Base-by-base conservation (phyloP, 2,113 vertebrate species). In the Dicentrarchus labrax region DNA sequence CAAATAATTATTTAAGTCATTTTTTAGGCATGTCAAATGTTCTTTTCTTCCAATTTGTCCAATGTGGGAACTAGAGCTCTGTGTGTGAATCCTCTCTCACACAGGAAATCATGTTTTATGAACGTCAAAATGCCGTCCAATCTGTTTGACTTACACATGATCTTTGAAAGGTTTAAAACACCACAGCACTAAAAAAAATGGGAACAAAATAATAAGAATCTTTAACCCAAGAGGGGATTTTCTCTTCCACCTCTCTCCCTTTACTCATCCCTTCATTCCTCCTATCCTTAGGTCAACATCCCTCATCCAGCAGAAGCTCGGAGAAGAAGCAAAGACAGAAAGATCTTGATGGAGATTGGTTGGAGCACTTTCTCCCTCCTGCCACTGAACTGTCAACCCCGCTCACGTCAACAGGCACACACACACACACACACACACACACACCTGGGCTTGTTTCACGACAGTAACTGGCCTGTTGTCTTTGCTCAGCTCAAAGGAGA, bases 321-420 rank as follows among this genome's bases (percentile, higher is more conserved):
- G 19, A 54, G 72, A 10, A 65, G 47, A 50, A 19, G 57, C 61
- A 43, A 24, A 61, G 30, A 64, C 24, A 56, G 12, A 43, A 30
- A 22, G 45, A 69, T 39, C 62, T 39, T 82, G 79, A 86, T 61
- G 54, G 56, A 78, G 57, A 91, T 94, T 45, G 38, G 83, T 88
- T 72, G 8, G 75, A 80, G 60, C 85, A 90, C 82, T 82, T 81
- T 24, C 78, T 74, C 74, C 76, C n/a, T 38, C 80, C 39, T 80
- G 76, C 74, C 76, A 72, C 56, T 72, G 62, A 70, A 54, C 71
- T 64, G 79, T 85, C 79, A 74, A 24, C 70, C 61, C 57, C n/a
- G 21, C 79, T 88, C 77, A 83, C 76, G 80, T 84, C 82, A 84
- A 13, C 38, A 17, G 36, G 64, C 83, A 51, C 69, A 16, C 67